phyloP scores from a whole-genome alignment of 2,888 invertebrate genomes.

The Parnassius glacialis region DNA sequence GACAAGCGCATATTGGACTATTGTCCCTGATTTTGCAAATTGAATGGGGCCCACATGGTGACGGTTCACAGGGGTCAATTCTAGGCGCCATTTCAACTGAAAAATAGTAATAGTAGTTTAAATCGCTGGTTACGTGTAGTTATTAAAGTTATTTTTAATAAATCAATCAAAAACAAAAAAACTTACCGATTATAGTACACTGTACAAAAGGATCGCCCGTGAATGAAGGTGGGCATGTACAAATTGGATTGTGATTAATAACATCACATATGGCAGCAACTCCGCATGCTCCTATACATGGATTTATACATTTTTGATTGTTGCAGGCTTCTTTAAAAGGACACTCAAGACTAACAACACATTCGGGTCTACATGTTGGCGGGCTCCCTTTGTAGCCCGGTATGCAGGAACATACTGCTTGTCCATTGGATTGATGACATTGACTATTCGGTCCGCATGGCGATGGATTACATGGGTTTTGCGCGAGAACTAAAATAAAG shows the following conservation, averaged over 20 bases:
- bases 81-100: constrained; percentile 44
- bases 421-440: constrained; percentile 85
- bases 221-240: constrained; percentile 86
- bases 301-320: constrained; percentile 87
- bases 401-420: constrained; percentile 87
- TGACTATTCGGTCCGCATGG: constrained; percentile 90
- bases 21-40: constrained; percentile 85
- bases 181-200: constrained; percentile 78
- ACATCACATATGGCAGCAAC: constrained; percentile 86
- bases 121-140: not conserved
- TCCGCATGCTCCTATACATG: constrained; percentile 90
- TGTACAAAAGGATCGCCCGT: constrained; percentile 89
- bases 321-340: constrained; percentile 86
- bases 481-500: constrained; percentile 47
- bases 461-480: constrained; percentile 87
- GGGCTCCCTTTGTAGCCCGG: constrained; percentile 87
- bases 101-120: constrained; percentile 17
- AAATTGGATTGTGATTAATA: constrained; percentile 88
- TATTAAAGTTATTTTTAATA: not conserved
- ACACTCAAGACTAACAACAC: constrained; percentile 87
- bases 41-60: constrained; percentile 89
- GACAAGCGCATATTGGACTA: constrained; percentile 87
- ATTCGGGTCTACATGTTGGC: constrained; percentile 89
- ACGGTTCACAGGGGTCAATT: constrained; percentile 83
- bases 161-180: not conserved